phyloP scores from a whole-genome alignment of 2,797 vertebrate species.

The Neopelma chrysocephalum region DNA sequence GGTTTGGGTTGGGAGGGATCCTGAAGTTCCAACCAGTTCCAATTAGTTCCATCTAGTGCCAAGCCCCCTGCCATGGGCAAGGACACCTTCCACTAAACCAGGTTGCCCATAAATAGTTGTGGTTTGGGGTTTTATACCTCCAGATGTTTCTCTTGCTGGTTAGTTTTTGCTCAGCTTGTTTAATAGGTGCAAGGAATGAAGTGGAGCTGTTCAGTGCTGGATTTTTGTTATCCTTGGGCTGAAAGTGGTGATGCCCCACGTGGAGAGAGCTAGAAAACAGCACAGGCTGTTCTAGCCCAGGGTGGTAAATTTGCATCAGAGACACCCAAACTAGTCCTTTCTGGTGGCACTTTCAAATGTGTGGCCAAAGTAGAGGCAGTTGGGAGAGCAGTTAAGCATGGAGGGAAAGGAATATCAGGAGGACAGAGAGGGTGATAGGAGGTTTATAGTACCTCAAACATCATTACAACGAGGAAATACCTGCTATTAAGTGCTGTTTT shows the following conservation, averaged over 20 bases:
- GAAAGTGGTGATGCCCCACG: neutral
- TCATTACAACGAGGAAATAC: neutral
- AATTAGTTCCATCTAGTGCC: neutral
- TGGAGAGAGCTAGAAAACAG: neutral
- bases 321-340: neutral
- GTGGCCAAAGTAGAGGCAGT: neutral
- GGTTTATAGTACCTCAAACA: neutral
- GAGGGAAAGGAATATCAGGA: neutral
- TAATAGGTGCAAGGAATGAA: neutral
- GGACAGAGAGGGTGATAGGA: neutral
- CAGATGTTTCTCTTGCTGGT: neutral
- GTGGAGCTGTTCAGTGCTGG: fast-evolving
- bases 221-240: neutral
- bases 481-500: neutral
- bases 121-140: neutral
- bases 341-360: neutral
- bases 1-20: neutral
- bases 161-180: neutral
- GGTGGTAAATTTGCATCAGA: neutral
- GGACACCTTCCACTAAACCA: neutral
- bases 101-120: neutral
- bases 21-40: neutral
- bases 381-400: neutral
- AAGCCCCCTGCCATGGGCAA: neutral
- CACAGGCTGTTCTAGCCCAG: neutral